Conservation (phyloP, 1,140 invertebrate genomes). For the Trichonephila inaurata region DNA sequence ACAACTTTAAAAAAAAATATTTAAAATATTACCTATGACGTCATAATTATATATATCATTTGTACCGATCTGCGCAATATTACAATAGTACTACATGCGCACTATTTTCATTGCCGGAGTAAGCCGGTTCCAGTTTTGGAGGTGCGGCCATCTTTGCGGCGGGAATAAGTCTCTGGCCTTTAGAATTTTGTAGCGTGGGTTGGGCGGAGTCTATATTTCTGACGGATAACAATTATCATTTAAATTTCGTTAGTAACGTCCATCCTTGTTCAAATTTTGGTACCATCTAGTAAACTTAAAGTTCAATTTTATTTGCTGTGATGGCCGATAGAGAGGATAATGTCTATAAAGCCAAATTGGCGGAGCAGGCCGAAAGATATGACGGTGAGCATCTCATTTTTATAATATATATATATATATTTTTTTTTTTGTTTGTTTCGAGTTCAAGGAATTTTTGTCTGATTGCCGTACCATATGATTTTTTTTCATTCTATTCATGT, state of each 20-base stretch:
- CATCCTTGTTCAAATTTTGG: neutral
- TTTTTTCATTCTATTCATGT: neutral
- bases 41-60: slow-evolving; percentile 18
- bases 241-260: slow-evolving; percentile 41
- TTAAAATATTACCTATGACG: neutral
- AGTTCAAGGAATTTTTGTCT: neutral
- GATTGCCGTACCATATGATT: neutral
- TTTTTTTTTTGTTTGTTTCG: neutral
- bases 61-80: slow-evolving; percentile 66
- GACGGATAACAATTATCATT: slow-evolving; percentile 7
- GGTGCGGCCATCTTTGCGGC: slow-evolving; percentile 76
- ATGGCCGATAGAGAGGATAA: slow-evolving; percentile 93
- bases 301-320: neutral
- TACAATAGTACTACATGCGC: slow-evolving; percentile 60
- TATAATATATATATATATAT: neutral
- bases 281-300: slow-evolving; percentile 46
- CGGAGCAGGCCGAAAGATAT: slow-evolving; percentile 97
- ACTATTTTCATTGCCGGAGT: slow-evolving; percentile 74
- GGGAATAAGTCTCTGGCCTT: slow-evolving; percentile 66
- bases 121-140: slow-evolving; percentile 72
- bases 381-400: slow-evolving; percentile 85
- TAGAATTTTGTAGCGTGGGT: slow-evolving; percentile 72
- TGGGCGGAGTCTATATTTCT: slow-evolving; percentile 69
- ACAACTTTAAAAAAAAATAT: too few relatives aligned
- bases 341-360: slow-evolving; percentile 97